These are phyloP conservation scores for Rachycentron canadum DNA, from an alignment of 2,797 vertebrate genomes.

Conservation along the genomic window DNA sequence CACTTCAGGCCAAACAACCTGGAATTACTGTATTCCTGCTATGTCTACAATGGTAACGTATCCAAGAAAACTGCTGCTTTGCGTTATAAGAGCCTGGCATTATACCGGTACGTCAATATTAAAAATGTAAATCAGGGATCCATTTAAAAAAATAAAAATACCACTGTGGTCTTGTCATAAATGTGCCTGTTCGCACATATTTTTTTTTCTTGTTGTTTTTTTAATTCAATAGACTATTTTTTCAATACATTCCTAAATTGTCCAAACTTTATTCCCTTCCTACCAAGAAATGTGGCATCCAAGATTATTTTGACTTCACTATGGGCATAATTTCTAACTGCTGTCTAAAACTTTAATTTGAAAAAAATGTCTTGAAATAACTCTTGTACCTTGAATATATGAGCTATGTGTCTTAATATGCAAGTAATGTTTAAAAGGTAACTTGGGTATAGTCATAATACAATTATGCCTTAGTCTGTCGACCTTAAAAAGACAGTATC, in stretches of 20 bases:
- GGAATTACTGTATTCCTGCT: not conserved
- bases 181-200: constrained; percentile 15
- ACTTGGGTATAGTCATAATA: constrained; percentile 1
- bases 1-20: constrained; percentile 12
- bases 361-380: constrained; percentile 18
- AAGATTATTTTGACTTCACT: not conserved
- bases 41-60: constrained; percentile 15
- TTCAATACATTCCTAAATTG: constrained; percentile 59
- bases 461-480: constrained; percentile 28
- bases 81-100: constrained; percentile 13
- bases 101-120: constrained; percentile 7
- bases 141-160: constrained; percentile 18
- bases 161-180: constrained; percentile 33
- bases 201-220: constrained; percentile 1
- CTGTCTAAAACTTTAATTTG: constrained; percentile 10
- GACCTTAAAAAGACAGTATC: constrained; percentile 26
- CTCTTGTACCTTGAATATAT: constrained; percentile 65
- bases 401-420: constrained; percentile 54
- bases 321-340: not conserved
- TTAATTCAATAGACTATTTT: constrained; percentile 20
- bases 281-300: not conserved
- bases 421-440: constrained; percentile 31
- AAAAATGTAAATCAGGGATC: constrained; percentile 27
- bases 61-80: constrained; percentile 10
- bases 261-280: constrained; percentile 10